Percentiles rank a stretch among this genome's conserved stretches.
These are phyloP conservation scores for Thaumatotibia leucotreta DNA, from an alignment of 1,140 invertebrate genomes.

Conservation along the genomic window DNA sequence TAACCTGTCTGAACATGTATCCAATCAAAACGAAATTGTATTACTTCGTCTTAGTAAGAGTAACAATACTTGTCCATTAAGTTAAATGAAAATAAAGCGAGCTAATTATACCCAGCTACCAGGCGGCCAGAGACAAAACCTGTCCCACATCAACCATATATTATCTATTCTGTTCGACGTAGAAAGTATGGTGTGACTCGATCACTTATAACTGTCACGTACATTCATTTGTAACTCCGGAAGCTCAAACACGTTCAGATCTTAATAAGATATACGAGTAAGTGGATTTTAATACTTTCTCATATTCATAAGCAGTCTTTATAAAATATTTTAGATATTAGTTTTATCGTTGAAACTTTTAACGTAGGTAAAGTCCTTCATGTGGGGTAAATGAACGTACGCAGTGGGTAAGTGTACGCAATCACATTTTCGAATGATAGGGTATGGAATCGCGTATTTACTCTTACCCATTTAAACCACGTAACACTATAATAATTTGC, in stretches of 20 bases:
- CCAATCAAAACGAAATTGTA: too few species aligned
- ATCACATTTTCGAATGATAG: too few species aligned
- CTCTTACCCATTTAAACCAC: too few species aligned
- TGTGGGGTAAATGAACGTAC: too few species aligned
- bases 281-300: conserved; percentile 18
- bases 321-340: neutral
- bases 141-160: conserved; percentile 1
- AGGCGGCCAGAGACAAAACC: neutral
- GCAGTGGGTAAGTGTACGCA: too few species aligned
- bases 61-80: too few species aligned
- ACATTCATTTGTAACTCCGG: conserved; percentile 16
- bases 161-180: conserved; percentile 14
- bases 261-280: neutral
- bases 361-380: too few species aligned
- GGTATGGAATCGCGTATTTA: too few species aligned
- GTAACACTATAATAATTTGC: too few species aligned
- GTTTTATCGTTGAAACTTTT: too few species aligned
- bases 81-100: neutral
- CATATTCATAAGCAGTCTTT: neutral
- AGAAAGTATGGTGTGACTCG: conserved; percentile 26
- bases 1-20: too few species aligned
- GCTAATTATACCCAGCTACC: neutral
- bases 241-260: conserved; percentile 13
- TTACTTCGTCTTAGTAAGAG: too few species aligned
- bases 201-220: conserved; percentile 22